Base-by-base conservation (phyloP, 2,888 invertebrate species). In the Pyrrhosoma nymphula region DNA sequence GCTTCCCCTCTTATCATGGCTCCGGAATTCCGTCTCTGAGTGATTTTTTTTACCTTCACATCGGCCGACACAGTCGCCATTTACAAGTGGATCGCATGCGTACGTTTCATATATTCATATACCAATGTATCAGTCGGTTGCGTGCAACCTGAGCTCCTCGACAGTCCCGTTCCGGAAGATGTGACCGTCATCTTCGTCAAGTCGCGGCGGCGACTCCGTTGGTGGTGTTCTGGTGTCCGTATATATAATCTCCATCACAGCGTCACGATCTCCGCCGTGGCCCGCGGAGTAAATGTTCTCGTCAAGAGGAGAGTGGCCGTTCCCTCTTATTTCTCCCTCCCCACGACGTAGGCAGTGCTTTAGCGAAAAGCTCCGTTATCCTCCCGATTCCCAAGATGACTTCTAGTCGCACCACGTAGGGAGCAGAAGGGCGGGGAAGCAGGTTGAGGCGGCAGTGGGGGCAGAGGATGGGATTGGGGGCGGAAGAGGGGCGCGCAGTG, bases 361-460 rank as follows among this genome's bases (percentile, higher is more conserved):
- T 63, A 63, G 91, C 39, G 63, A 69, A 69, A 93, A 93, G 93
- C 69, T 39, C 93, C 93, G 93, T 93, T 93, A 93, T 93, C 69
- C 16, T 47, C 75, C 60, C 39, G 93, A 93, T 63, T 63, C 60
- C 63, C 91, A 63, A 35, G 69, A 93, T 93, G 69, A 93, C 93
- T 93, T 60, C 91, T 63, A 91, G 91, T 91, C 91, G 56, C 39
- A 63, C 91, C 91, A 91, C 91, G 91, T 91, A 91, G 91, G 56
- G 63, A 91, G 63, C 23, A 63, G 91, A 63, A 39, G 60, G n/a
- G 90, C 56, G 16, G 60, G 91, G 63, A 26, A 82, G 69, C 69
- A 4, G 69, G 3, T 69, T 69, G 69, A 39, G 30, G 63, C 16
- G 26, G 20, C 2, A 14, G 20, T 8, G 26, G 69, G 69, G 69